Percentiles rank a stretch among this genome's conserved stretches.
phyloP scores from a whole-genome alignment of 2,888 invertebrate species.

The Ophion costatus region DNA sequence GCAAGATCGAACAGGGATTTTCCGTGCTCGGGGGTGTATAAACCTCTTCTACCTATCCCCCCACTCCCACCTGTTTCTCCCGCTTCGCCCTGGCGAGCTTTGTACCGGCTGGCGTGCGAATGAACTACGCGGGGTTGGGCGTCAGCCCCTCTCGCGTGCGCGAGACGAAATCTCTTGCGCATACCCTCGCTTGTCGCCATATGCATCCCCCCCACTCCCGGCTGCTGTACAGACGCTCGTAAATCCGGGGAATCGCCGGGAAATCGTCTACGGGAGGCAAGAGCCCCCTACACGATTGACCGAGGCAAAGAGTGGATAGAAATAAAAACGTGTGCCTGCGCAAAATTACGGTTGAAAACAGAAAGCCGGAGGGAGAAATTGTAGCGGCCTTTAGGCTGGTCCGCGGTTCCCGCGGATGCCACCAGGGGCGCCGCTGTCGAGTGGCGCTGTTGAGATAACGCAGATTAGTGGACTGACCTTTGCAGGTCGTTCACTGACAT shows the following conservation, averaged over 20 bases:
- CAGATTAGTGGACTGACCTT: background rate
- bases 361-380: background rate
- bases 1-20: constrained; percentile 7
- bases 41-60: background rate
- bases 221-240: background rate
- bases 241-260: background rate
- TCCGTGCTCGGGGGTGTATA: constrained; percentile 5
- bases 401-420: background rate
- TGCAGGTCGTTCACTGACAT: background rate
- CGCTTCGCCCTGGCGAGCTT: constrained; percentile 1
- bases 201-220: background rate
- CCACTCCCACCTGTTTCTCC: background rate
- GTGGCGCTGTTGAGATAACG: background rate
- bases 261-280: background rate
- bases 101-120: constrained; percentile 37
- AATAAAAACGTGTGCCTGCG: background rate
- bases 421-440: background rate
- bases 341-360: background rate
- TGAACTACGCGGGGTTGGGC: constrained; percentile 73
- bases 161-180: constrained; percentile 68
- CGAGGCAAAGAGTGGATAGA: background rate
- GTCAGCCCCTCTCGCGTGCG: constrained; percentile 73
- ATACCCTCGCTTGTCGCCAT: constrained; percentile 57
- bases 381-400: background rate
- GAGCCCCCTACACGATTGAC: background rate